Conservation (phyloP, 2,113 vertebrate species). For the Cephalophus harveyi region DNA sequence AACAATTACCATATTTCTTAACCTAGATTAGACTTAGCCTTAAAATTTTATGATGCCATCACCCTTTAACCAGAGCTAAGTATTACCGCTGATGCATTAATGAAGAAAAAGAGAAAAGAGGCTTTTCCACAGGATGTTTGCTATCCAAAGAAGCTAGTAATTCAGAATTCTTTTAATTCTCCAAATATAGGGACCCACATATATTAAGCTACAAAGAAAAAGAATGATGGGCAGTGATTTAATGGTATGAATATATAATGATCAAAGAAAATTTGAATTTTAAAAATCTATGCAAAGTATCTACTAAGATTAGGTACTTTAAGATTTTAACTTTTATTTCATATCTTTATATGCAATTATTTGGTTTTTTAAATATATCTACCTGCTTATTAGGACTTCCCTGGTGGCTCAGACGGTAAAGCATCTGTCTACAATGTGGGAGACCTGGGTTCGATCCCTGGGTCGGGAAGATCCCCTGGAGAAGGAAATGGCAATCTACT, state of each 20-base stretch:
- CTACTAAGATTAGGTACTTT: neutral
- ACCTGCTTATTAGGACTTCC: no score
- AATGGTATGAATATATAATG: neutral
- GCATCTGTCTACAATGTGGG: no score
- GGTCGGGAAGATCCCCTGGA: no score
- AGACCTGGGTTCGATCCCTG: no score
- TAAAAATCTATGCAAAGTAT: neutral
- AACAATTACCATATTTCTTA: slow-evolving; percentile 44
- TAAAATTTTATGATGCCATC: neutral
- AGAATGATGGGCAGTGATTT: neutral
- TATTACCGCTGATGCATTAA: neutral
- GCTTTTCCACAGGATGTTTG: neutral
- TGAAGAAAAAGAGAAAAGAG: neutral
- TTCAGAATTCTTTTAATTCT: neutral
- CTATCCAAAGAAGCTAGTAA: neutral
- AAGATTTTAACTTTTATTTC: neutral
- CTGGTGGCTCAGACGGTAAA: no score
- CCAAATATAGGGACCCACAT: neutral
- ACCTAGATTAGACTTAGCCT: neutral
- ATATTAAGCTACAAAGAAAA: neutral
- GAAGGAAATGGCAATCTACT: no score
- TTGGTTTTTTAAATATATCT: neutral
- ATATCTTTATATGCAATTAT: neutral
- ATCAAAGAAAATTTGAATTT: neutral
- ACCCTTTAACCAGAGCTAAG: neutral